Conservation (phyloP, 2,888 invertebrate species). For the Latrodectus hesperus region DNA sequence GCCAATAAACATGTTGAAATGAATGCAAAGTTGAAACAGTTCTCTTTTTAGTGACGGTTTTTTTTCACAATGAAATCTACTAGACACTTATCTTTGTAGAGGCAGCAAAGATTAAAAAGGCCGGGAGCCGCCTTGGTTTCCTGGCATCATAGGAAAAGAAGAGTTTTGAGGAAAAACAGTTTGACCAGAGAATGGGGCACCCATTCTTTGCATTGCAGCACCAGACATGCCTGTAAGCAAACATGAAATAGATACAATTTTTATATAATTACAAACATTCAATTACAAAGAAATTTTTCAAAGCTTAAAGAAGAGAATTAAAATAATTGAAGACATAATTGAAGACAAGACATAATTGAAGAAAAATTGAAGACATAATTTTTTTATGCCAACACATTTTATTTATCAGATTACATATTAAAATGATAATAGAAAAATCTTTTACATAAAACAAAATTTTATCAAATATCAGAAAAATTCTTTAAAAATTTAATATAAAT, state of each 20-base stretch:
- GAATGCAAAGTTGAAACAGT: neutral
- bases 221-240: constrained; percentile 49
- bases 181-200: constrained; percentile 30
- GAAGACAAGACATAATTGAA: no score
- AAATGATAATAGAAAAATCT: no score
- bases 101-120: constrained; percentile 45
- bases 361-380: no score
- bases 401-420: no score
- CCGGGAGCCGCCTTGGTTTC: constrained; percentile 53
- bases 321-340: no score
- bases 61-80: constrained; percentile 33
- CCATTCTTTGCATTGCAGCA: constrained; percentile 43
- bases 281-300: no score
- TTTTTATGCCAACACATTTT: no score
- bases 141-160: constrained; percentile 51
- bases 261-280: neutral
- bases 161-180: constrained; percentile 47
- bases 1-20: neutral
- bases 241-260: neutral
- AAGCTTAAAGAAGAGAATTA: no score
- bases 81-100: constrained; percentile 63
- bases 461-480: no score
- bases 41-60: neutral
- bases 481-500: no score
- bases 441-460: no score